Base-by-base conservation (phyloP, 2,113 vertebrate genomes). In the Ceyx melanurus region DNA sequence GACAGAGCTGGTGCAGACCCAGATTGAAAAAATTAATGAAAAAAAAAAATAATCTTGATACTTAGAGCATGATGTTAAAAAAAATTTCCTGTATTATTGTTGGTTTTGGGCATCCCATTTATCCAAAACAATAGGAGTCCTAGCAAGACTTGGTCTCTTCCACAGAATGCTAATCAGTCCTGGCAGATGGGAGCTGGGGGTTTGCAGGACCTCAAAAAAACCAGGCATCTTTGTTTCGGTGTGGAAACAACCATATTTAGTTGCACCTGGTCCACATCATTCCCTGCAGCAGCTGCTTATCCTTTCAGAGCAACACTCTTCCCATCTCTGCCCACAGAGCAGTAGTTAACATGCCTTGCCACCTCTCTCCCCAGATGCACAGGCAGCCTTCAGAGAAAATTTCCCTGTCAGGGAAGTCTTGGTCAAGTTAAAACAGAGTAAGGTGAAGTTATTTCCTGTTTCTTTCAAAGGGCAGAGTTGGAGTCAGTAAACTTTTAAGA, bases 401-500 rank as follows among this genome's bases (percentile, higher is more conserved):
- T 82, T 86, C 70, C 46, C 43, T 73, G 74, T 76, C 71, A 68
- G 35, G 56, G 51, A 74, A 79, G 70, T 93, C 91, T 74, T 70
- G 64, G 46, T 89, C 74, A 93, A 87, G 54, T 85, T 7, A 92
- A 95, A 95, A 29, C 71, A 91, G 72, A 95, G 9, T 67, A 94
- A 87, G 60, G 64, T 91, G 1, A 5, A 92, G 79, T 83, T 88
- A 85, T 92, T 95, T 97, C 82, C 94, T 94, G 43, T 96, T 94
- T 89, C 82, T 85, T 92, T 95, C 82, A 92, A 96, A 91, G 82
- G 62, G 75, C 12, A 11, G 61, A 37, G 57, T 67, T 92, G 61
- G 58, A 92, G 79, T 73, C 92, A 83, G 82, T 88, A 76, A 88
- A 50, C 57, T 92, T 82, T 94, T 82, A 87, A 88, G 95, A 82